Evolutionary conservation across 2,113 vertebrate genomes (phyloP).

Genomic region (Pteruthius melanotis): DNA sequence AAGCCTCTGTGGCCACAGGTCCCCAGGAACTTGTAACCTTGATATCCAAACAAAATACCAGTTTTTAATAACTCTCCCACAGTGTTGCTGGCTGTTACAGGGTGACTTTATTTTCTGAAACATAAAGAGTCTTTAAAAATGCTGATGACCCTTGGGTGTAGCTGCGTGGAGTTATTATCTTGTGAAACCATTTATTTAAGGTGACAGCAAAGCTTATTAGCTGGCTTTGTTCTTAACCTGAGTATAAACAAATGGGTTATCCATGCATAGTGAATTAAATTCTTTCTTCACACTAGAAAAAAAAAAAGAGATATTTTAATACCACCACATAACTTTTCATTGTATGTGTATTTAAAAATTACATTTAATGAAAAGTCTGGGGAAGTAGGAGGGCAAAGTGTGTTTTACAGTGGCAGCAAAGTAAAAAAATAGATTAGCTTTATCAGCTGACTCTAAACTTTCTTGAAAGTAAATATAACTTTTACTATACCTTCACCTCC

Average conservation of each 20-base stretch:
- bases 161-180: constrained; percentile 1
- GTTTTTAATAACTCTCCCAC: background rate
- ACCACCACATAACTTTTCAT: background rate
- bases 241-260: constrained; percentile 30
- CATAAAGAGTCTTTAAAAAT: background rate
- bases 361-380: background rate
- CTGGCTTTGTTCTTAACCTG: constrained; percentile 39
- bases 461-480: background rate
- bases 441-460: background rate
- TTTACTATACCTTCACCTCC: background rate
- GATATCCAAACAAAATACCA: background rate
- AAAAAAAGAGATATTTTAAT: background rate
- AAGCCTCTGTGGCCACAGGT: background rate
- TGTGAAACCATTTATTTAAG: constrained; percentile 50
- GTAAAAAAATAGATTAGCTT: background rate
- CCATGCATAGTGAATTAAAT: background rate
- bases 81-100: background rate
- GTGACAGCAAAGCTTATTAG: constrained; percentile 50
- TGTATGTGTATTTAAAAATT: background rate
- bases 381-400: background rate
- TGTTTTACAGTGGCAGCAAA: background rate
- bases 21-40: background rate
- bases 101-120: background rate
- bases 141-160: constrained; percentile 36
- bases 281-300: background rate